Base-by-base conservation (phyloP, 2,888 invertebrate genomes). In the Metacarcinus magister region DNA sequence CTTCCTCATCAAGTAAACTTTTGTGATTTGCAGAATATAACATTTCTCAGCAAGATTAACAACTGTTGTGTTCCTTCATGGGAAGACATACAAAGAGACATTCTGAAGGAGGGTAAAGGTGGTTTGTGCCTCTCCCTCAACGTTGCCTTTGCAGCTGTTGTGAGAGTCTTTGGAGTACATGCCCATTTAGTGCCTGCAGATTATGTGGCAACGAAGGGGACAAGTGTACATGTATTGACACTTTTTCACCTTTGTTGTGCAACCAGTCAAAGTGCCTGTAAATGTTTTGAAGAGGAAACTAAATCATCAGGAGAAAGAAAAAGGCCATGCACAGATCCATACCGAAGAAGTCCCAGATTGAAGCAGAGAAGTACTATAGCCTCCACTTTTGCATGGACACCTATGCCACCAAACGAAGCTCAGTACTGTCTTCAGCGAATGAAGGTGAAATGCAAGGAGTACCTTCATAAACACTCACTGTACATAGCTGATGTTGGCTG, bases 401-500 rank as follows among this genome's bases (percentile, higher is more conserved):
- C 39, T 39, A 39, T 39, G 39, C 39, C 39, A 2, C 39, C 39
- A 60, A 60, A 60, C 23, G 60, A 19, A 60, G 60, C 60, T 60
- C 60, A 60, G 23, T 60, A 23, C 23, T 16, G 16, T 60, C 23
- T 10, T 23, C 8, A 10, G 60, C 19, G 23, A 60, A 13, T 75
- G 44, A 90, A n/a, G 16, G 28, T 92, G 93, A 39, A 60, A 43
- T 39, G 8, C 54, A 2, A 93, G 16, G 19, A 32, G 39, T 8
- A 5, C 92, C 23, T n/a, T 92, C 92, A 13, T 39, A 44, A n/a
- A 90, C 39, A 87, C 13, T 48, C 39, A 13, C 39, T 96, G 3
- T 96, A 94, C 39, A 32, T 96, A n/a, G 95, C 67, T 23, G 95
- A 94, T 94, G 95, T 96, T 46, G 95, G 95, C 19, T 94, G 94